phyloP scores from a whole-genome alignment of 2,113 vertebrate genomes.

The Aleadryas rufinucha region DNA sequence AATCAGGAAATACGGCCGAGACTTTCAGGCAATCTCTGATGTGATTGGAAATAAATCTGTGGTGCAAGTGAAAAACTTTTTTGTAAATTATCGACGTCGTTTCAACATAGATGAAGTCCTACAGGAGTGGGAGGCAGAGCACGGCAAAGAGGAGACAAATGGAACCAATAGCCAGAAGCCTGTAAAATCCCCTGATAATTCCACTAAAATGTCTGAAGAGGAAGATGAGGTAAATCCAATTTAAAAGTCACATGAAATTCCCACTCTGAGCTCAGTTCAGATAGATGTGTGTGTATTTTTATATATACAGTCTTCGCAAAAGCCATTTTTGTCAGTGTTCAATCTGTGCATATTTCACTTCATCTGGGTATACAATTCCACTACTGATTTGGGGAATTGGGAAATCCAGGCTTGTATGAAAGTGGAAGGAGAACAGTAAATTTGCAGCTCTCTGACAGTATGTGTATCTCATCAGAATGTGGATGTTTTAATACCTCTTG shows the following conservation, averaged over 20 bases:
- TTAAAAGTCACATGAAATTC: background rate
- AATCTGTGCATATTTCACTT: background rate
- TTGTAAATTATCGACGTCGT: constrained; percentile 94
- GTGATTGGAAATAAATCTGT: constrained; percentile 98
- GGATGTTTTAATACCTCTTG: background rate
- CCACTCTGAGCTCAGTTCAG: background rate
- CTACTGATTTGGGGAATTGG: background rate
- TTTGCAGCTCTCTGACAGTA: background rate
- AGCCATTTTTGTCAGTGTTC: background rate
- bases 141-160: constrained; percentile 82
- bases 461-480: background rate
- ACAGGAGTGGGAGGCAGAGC: constrained; percentile 97
- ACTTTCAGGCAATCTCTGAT: constrained; percentile 96
- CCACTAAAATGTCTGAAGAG: constrained; percentile 78
- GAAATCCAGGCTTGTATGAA: background rate
- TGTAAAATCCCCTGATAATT: constrained; percentile 78
- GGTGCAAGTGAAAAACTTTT: constrained; percentile 97
- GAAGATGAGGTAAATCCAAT: constrained; percentile 80
- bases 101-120: constrained; percentile 98
- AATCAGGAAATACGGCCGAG: constrained; percentile 94
- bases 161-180: constrained; percentile 80
- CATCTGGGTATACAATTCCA: background rate
- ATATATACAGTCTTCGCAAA: background rate
- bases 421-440: background rate
- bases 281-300: background rate